Evolutionary conservation across 2,797 vertebrate species (phyloP), one percentile per base, ranked within the genome.

Genomic region (Margarornis squamiger): DNA sequence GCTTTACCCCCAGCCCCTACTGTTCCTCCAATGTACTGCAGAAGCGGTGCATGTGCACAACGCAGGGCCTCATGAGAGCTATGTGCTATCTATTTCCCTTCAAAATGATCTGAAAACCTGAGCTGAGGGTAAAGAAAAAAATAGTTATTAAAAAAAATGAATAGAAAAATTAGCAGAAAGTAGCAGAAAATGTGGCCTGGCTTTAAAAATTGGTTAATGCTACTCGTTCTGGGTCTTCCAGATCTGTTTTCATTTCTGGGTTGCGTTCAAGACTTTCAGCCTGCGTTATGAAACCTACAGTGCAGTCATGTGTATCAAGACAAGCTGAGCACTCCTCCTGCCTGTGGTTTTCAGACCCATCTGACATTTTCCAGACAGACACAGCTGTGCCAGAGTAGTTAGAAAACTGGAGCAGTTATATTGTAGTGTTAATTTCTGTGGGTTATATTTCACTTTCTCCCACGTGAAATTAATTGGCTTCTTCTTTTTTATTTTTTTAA

Each of bases 341-440:
- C 84, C 63, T 65, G 68, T 26, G 45, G 10, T 84, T 94, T 91
- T 90, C 66, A 45, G 51, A 74, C 34, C 30, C 21, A 29, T 39
- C 41, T 74, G 88, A 77, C 86, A 80, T 94, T 92, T 95, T 71
- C 63, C 38, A 74, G 77, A 36, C 27, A 76, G 63, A n/a, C 12
- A 52, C 49, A 85, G 77, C 29, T 71, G 63, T 63, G 48, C 66
- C 71, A 72, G 27, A 73, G 90, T 2, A 2, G 63, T 55, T 78
- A 68, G 61, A 68, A 94, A 93, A 80, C 62, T 59, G 51, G 48
- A 79, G 57, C 46, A 34, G 23, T 76, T 82, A 45, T 76, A 76
- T 61, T 87, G 48, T 45, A 63, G 23, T 51, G 39, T 72, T 94
- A 76, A 66, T 65, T 89, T 92, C 49, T 6, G 1, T 16, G 24